phyloP scores from a whole-genome alignment of 2,797 vertebrate species.

The Oreortyx pictus region DNA sequence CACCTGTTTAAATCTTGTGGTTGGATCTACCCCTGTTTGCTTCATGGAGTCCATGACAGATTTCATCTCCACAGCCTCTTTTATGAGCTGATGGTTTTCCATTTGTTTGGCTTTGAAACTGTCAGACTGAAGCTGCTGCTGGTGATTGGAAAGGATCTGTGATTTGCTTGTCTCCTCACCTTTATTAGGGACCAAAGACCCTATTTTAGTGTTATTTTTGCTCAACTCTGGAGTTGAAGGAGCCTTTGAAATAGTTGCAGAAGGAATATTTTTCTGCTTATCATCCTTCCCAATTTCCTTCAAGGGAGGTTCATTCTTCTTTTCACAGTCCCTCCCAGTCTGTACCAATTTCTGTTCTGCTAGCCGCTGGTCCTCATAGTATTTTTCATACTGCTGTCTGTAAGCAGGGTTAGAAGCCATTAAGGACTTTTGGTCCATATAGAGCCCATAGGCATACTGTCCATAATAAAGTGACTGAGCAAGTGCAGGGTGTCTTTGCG shows the following conservation, averaged over 20 bases:
- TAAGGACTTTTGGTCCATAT: conserved; percentile 96
- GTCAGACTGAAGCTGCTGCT: conserved; percentile 85
- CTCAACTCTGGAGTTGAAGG: conserved; percentile 83
- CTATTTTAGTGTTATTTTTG: conserved; percentile 90
- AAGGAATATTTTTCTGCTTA: conserved; percentile 83
- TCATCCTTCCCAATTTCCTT: conserved; percentile 88
- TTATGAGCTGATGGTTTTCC: conserved; percentile 93
- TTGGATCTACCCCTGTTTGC: conserved; percentile 97
- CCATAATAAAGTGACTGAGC: conserved; percentile 98
- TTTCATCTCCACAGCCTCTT: conserved; percentile 96
- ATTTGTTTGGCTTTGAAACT: conserved; percentile 87
- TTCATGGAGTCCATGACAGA: conserved; percentile 95
- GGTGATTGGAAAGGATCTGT: conserved; percentile 87
- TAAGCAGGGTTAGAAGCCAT: conserved; percentile 89
- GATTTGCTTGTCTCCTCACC: conserved; percentile 88
- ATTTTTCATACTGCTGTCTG: conserved; percentile 87
- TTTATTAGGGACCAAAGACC: conserved; percentile 84
- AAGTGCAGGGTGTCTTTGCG: conserved; percentile 94
- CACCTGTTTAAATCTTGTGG: conserved; percentile 98
- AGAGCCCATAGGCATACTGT: conserved; percentile 95
- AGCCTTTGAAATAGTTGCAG: conserved; percentile 89
- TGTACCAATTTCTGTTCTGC: conserved; percentile 88
- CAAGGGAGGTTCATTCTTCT: conserved; percentile 78
- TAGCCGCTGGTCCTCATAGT: conserved; percentile 90
- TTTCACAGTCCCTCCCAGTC: conserved; percentile 82